Evolutionary conservation across 2,113 vertebrate species (phyloP).

Genomic region (Spea multiplicata): DNA sequence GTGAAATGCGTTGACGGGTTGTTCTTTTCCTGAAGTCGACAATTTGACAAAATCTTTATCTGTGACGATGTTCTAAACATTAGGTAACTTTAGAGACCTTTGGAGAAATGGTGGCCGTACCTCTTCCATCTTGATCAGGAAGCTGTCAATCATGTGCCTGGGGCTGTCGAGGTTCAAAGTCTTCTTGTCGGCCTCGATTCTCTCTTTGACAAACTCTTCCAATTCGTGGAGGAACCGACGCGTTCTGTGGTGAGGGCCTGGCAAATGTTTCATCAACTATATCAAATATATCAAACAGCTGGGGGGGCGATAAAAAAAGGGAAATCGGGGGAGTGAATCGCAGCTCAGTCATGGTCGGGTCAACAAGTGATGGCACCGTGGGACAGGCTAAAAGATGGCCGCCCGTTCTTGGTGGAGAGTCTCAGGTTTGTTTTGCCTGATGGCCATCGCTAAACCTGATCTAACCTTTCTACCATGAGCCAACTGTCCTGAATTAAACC

Average conservation of each 20-base stretch:
- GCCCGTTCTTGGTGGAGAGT: no score
- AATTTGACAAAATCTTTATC: neutral
- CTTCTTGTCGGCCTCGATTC: conserved; percentile 46
- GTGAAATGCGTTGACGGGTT: neutral
- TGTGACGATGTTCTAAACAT: no score
- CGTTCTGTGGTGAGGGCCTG: conserved; percentile 53
- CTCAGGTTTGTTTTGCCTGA: no score
- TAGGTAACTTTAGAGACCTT: no score
- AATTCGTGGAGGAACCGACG: conserved; percentile 32
- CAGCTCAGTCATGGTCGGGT: no score
- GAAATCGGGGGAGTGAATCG: no score
- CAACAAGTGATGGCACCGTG: no score
- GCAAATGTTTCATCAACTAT: conserved; percentile 54
- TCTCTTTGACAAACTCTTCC: conserved; percentile 21
- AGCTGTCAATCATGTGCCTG: neutral
- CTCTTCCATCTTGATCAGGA: conserved; percentile 41
- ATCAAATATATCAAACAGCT: conserved; percentile 59
- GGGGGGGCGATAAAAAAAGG: neutral
- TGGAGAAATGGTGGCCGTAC: neutral
- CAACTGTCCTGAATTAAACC: no score
- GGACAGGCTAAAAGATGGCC: no score
- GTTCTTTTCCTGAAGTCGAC: neutral
- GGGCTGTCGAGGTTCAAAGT: conserved; percentile 25
- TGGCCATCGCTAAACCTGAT: no score
- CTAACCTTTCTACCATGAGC: no score